Evolutionary conservation across 1,140 invertebrate species (phyloP).

Genomic region (Apis florea): DNA sequence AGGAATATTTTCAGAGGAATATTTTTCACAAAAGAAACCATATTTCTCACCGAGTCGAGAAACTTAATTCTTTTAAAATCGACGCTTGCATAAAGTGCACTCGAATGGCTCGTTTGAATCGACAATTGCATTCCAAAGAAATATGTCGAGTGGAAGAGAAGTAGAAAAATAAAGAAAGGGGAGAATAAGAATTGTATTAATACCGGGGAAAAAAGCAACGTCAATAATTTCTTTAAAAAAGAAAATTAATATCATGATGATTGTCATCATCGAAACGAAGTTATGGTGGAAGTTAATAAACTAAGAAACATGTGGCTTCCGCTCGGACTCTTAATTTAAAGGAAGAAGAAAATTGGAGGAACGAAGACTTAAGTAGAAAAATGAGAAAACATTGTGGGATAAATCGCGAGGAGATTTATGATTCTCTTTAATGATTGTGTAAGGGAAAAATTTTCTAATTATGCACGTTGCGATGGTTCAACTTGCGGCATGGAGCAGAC

Average conservation of each 20-base stretch:
- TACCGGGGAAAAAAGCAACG: not conserved
- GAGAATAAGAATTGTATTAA: not conserved
- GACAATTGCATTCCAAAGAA: not conserved
- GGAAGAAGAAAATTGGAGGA: not conserved
- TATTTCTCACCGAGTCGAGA: not conserved
- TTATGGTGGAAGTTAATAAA: not conserved
- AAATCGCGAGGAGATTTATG: slow-evolving; percentile 42
- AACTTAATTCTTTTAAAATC: slow-evolving; percentile 21
- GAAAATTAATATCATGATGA: slow-evolving; percentile 2
- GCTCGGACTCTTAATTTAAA: not conserved
- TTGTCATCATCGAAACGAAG: not conserved
- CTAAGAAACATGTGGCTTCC: too few relatives aligned
- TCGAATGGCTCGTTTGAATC: slow-evolving; percentile 14
- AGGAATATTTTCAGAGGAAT: not conserved
- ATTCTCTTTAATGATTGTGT: slow-evolving; percentile 18
- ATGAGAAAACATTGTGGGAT: slow-evolving; percentile 13
- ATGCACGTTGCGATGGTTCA: slow-evolving; percentile 24
- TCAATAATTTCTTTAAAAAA: not conserved
- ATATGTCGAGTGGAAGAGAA: too few relatives aligned
- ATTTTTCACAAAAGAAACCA: slow-evolving; percentile 2
- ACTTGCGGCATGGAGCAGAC: slow-evolving; percentile 6
- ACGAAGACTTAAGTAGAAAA: not conserved
- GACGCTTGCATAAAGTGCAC: slow-evolving; percentile 9
- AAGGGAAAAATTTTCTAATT: slow-evolving; percentile 56
- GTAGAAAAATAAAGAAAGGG: not conserved